Base-by-base conservation (phyloP, 2,113 vertebrate genomes). In the Ceuthmochares aereus region DNA sequence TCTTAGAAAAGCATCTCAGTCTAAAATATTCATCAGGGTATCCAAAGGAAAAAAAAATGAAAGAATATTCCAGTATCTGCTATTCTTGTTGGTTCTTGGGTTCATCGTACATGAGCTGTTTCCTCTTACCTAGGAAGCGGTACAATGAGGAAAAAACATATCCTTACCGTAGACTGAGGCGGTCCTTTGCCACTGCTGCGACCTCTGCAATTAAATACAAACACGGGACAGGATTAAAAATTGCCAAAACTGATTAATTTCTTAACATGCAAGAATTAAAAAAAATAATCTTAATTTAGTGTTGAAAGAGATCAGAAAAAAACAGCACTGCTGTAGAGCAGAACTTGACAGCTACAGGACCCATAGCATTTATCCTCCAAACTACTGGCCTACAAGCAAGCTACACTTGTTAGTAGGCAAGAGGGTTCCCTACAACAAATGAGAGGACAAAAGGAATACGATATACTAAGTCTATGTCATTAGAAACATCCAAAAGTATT, bases 141-240 rank as follows among this genome's bases (percentile, higher is more conserved):
- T 21, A 83, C 36, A 70, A 51, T 3, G 25, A 68, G 23, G 43
- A 59, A 56, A 49, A 83, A 73, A 36, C 12, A 37, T 32, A 72
- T 80, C 99, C 99, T 99, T 95, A 99, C 99, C 52, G 98, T 97
- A 94, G 99, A 97, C 47, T 98, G 98, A 91, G 98, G 98, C 27
- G 98, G 98, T 95, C 98, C 98, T 99, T 99, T 99, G 97, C 98
- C 98, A 98, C 98, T 99, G 98, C 99, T 99, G 96, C 99, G 98
- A 96, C 99, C 99, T 98, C 99, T 99, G 98, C 78, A 98, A 99
- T 96, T 3, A 96, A 97, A 96, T 54, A 75, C 49, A 90, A 55
- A 94, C 67, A 95, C 7, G 59, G 94, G 56, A 87, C 25, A 59
- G 0, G 47, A 92, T 62, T 95, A 90, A 49, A 89, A 58, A 13